Conservation (phyloP, 1,140 invertebrate species). For the Leptinotarsa texana region DNA sequence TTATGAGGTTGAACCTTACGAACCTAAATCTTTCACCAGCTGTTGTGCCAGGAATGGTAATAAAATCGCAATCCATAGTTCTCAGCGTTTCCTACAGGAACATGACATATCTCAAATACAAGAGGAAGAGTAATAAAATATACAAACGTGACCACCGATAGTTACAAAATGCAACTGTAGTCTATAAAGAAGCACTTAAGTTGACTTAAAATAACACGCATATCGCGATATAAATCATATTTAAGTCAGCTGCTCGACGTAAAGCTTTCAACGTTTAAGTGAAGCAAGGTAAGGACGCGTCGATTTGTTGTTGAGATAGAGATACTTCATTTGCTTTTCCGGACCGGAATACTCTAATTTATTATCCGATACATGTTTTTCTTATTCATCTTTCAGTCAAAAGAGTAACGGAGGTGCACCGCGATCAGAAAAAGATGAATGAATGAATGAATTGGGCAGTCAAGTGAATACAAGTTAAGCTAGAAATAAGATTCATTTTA, state of each 20-base stretch:
- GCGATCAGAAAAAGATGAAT: neutral
- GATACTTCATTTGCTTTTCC: constrained; percentile 46
- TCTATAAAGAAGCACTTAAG: constrained; percentile 41
- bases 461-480: no score
- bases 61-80: neutral
- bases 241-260: constrained; percentile 44
- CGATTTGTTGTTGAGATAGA: constrained; percentile 45
- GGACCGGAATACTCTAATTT: constrained; percentile 35
- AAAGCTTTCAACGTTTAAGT: constrained; percentile 46
- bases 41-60: no score
- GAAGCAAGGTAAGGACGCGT: constrained; percentile 37
- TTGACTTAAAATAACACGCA: constrained; percentile 44
- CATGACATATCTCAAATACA: neutral
- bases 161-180: constrained; percentile 37
- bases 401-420: neutral
- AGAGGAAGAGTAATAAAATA: constrained; percentile 31
- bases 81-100: neutral
- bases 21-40: neutral
- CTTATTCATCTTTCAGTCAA: neutral
- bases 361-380: neutral
- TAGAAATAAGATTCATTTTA: no score
- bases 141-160: constrained; percentile 34
- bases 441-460: no score
- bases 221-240: constrained; percentile 44
- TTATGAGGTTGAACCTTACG: no score